Evolutionary conservation across 2,113 vertebrate genomes (phyloP), one percentile per base, ranked within the genome.

Genomic region (Corapipo altera): DNA sequence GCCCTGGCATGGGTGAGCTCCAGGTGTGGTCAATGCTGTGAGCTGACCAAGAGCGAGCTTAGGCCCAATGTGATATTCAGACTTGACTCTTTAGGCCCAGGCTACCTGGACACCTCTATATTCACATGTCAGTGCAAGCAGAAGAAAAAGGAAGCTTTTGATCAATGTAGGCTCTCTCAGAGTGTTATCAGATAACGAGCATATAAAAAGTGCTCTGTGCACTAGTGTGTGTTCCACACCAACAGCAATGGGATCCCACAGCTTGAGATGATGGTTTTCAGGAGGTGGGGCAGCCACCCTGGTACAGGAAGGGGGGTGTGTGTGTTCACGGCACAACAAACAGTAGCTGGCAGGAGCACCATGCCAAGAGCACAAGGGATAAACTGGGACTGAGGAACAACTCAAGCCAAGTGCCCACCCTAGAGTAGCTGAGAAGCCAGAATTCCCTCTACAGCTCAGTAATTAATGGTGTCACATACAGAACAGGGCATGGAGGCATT

Each of bases 211-310:
- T 1, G 0, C 6, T 35, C 12, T 3, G 7, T 44, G 9, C 32
- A 26, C 26, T 6, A 18, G 5, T 11, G 20, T 19, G 21, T 44
- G 37, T 7, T 39, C 65, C 12, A 48, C 27, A 43, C 9, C 33
- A 48, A 52, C 0, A 5, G 48, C 37, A 73, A 1, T 4, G 46
- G 0, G 12, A 35, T 12, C 13, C 22, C 28, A 48, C 43, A 66
- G 30, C 35, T 4, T 7, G 16, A 77, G 69, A 49, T 8, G 19
- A 57, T n/a, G 22, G 16, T 35, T 17, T 35, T 41, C 18, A 30
- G 67, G 58, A 41, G 37, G 44, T 0, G 5, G 33, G 32, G 39
- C n/a, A 41, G 55, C 22, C 57, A 5, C 35, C 26, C 5, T 3
- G 11, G 48, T 14, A 32, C 13, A 20, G 70, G 57, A 64, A 18